These are phyloP conservation scores for Gymnoscopelus microlampas DNA, from an alignment of 2,797 vertebrate species.

Conservation along the genomic window DNA sequence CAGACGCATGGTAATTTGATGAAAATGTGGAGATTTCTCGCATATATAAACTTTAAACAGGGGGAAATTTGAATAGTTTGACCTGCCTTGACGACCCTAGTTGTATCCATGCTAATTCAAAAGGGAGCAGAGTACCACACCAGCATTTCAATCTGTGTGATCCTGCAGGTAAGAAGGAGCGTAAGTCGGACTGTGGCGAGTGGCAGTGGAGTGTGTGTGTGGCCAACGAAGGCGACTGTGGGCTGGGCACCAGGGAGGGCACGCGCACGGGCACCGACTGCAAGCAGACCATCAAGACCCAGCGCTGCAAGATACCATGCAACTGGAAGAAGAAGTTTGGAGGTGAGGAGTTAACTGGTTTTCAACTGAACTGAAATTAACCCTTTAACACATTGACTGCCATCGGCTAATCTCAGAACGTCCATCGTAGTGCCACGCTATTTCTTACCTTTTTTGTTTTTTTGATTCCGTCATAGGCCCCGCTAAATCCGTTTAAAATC, in stretches of 20 bases:
- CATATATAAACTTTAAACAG: slow-evolving; percentile 1
- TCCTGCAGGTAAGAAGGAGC: slow-evolving; percentile 90
- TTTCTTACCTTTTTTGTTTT: too few species aligned
- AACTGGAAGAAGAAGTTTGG: slow-evolving; percentile 99
- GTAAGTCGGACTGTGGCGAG: slow-evolving; percentile 95
- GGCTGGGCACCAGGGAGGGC: slow-evolving; percentile 93
- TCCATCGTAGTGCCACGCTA: too few species aligned
- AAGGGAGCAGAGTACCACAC: not conserved
- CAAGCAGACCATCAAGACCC: slow-evolving; percentile 97
- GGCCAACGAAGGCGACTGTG: slow-evolving; percentile 92
- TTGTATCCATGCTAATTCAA: not conserved
- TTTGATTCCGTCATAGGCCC: too few species aligned
- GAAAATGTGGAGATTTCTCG: not conserved
- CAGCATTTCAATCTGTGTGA: not conserved
- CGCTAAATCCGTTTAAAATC: too few species aligned
- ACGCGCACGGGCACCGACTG: slow-evolving; percentile 91
- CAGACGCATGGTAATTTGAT: slow-evolving; percentile 22
- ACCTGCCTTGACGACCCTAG: not conserved
- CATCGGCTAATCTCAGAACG: too few species aligned
- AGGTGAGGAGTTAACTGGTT: slow-evolving; percentile 76
- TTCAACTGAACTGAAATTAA: too few species aligned
- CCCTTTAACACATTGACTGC: too few species aligned
- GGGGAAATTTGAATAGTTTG: slow-evolving; percentile 12
- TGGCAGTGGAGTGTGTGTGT: slow-evolving; percentile 99
- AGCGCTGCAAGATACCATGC: slow-evolving; percentile 98